Evolutionary conservation across 1,140 invertebrate genomes (phyloP).

Genomic region (Drosophila setifemur): DNA sequence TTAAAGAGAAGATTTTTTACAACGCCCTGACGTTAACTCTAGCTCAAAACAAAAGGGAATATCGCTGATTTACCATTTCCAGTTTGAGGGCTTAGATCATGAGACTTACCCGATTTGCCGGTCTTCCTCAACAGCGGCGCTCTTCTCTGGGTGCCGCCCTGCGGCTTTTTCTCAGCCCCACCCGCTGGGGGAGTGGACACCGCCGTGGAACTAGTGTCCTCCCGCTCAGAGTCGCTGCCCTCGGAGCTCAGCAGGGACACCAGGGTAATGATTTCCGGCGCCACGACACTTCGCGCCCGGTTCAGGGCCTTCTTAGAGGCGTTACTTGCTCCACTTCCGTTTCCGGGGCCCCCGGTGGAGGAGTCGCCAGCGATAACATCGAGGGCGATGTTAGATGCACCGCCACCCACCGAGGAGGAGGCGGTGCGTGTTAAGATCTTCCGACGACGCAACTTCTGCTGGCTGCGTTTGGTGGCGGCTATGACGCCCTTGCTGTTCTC

Average conservation of each 20-base stretch:
- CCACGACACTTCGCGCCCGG: conserved; percentile 66
- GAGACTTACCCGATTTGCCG: conserved; percentile 79
- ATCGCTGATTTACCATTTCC: not conserved
- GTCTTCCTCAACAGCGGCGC: conserved; percentile 73
- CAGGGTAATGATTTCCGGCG: conserved; percentile 75
- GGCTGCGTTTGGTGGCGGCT: conserved; percentile 60
- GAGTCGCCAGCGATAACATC: conserved; percentile 15
- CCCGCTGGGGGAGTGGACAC: conserved; percentile 15
- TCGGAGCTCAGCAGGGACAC: conserved; percentile 81
- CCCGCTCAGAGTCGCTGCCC: conserved; percentile 80
- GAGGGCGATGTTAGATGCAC: not conserved
- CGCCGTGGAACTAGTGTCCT: conserved; percentile 51
- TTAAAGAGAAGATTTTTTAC: too few species aligned
- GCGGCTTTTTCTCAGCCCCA: conserved; percentile 18
- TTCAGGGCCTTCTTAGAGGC: conserved; percentile 52
- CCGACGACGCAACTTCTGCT: conserved; percentile 71
- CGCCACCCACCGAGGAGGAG: conserved; percentile 31
- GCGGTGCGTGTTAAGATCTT: conserved; percentile 65
- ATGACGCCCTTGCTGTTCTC: conserved; percentile 67
- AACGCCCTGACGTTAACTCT: too few species aligned
- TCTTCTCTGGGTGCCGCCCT: conserved; percentile 34
- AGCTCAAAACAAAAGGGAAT: not conserved
- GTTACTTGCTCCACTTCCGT: conserved; percentile 1
- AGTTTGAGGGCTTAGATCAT: not conserved
- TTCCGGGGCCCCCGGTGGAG: not conserved